A percentile compares a stretch with the other conserved stretches of the same genome.
phyloP scores from a whole-genome alignment of 2,888 invertebrate genomes.

The Trypoxylon attenuatum region DNA sequence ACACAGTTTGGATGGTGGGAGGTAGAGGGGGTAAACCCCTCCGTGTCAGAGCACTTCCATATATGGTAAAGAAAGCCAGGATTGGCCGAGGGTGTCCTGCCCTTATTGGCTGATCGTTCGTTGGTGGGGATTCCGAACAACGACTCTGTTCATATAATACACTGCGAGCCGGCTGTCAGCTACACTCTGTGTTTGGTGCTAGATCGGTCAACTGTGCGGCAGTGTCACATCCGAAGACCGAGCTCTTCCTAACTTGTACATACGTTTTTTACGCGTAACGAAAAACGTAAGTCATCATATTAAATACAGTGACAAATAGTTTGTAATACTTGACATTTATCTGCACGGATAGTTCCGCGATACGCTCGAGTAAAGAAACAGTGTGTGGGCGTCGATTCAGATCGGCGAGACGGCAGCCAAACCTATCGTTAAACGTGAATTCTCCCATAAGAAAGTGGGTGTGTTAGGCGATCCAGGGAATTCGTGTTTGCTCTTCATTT shows the following conservation, averaged over 20 bases:
- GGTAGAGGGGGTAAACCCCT: conserved; percentile 74
- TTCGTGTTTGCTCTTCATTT: too few species aligned
- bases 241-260: conserved; percentile 64
- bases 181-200: conserved; percentile 72
- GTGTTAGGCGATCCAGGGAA: conserved; percentile 21
- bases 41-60: conserved; percentile 81
- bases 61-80: conserved; percentile 85
- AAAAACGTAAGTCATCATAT: conserved; percentile 56
- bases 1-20: conserved; percentile 24
- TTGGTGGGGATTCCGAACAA: conserved; percentile 59
- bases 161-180: conserved; percentile 63
- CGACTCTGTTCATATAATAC: conserved; percentile 70
- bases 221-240: conserved; percentile 57
- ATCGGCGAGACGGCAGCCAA: background rate
- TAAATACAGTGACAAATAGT: conserved; percentile 19
- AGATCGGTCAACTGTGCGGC: conserved; percentile 61
- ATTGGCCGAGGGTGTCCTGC: conserved; percentile 78
- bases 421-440: too few species aligned
- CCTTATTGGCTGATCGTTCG: conserved; percentile 67
- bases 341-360: background rate
- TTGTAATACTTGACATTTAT: background rate
- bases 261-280: conserved; percentile 60
- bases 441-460: conserved; percentile 36
- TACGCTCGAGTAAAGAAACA: conserved; percentile 20
- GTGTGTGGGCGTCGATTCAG: conserved; percentile 27